Conservation (phyloP, 2,797 vertebrate species). For the Urosaurus nigricauda region DNA sequence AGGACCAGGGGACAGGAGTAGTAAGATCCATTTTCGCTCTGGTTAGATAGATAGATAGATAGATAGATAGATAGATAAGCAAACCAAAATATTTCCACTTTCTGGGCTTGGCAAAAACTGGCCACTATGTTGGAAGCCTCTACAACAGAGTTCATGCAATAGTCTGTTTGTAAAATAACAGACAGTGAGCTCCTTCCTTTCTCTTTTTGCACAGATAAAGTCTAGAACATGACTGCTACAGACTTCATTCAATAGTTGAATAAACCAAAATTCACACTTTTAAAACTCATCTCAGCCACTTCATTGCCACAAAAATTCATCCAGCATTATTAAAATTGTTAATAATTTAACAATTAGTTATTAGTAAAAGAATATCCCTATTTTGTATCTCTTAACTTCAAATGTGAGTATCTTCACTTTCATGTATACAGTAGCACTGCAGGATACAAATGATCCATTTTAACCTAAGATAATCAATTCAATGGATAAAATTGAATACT, state of each 20-base stretch:
- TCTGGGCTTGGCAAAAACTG: background rate
- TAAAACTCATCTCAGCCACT: background rate
- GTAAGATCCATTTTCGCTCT: background rate
- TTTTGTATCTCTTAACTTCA: background rate
- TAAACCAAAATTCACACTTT: background rate
- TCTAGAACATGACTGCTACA: background rate
- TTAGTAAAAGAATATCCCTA: background rate
- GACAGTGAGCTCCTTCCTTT: too few relatives aligned
- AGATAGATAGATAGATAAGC: too few relatives aligned
- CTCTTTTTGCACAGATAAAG: too few relatives aligned
- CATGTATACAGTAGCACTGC: background rate
- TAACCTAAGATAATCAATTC: background rate
- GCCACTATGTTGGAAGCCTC: background rate
- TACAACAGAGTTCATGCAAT: too few relatives aligned
- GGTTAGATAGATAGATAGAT: too few relatives aligned
- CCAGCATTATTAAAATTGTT: background rate
- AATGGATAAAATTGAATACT: background rate
- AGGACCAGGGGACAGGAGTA: background rate
- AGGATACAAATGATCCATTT: background rate
- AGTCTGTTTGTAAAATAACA: too few relatives aligned
- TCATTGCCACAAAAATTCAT: background rate
- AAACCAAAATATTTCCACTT: background rate
- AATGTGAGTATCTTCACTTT: background rate
- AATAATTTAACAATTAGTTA: background rate
- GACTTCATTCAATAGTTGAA: background rate